Conservation (phyloP, 2,797 vertebrate genomes). For the Hirundo rustica region DNA sequence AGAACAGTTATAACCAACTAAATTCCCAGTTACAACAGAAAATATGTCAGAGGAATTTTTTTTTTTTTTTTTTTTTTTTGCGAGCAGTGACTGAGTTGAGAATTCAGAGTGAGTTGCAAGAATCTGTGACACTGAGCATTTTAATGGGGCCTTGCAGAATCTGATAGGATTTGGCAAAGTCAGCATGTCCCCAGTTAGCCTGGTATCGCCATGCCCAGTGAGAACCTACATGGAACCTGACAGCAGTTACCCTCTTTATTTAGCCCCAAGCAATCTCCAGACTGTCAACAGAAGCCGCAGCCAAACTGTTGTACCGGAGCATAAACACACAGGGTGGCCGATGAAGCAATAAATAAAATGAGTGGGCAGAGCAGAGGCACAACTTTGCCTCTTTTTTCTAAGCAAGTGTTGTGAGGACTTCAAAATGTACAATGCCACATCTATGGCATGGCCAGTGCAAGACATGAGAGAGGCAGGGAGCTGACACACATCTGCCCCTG, state of each 20-base stretch:
- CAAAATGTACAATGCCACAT: neutral
- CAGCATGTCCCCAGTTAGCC: neutral
- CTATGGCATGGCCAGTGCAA: neutral
- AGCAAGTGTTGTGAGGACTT: neutral
- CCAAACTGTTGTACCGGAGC: neutral
- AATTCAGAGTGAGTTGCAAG: neutral
- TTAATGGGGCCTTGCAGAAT: neutral
- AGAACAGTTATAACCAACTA: neutral
- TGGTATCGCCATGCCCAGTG: neutral
- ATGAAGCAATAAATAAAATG: neutral
- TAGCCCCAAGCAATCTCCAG: neutral
- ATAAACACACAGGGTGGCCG: neutral
- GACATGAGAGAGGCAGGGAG: neutral
- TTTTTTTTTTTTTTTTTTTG: neutral
- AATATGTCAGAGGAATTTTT: neutral
- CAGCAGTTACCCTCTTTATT: neutral
- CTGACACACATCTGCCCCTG: neutral
- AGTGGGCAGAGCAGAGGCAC: neutral
- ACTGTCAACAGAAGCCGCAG: neutral
- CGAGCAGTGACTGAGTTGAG: accelerated
- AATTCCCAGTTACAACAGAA: neutral
- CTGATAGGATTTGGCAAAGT: neutral
- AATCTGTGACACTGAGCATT: neutral
- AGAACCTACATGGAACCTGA: neutral
- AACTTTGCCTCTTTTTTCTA: neutral